A percentile compares a stretch with the other conserved stretches of the same genome.
phyloP scores from a whole-genome alignment of 2,797 vertebrate species.

The Schizopygopsis malacanthus region DNA sequence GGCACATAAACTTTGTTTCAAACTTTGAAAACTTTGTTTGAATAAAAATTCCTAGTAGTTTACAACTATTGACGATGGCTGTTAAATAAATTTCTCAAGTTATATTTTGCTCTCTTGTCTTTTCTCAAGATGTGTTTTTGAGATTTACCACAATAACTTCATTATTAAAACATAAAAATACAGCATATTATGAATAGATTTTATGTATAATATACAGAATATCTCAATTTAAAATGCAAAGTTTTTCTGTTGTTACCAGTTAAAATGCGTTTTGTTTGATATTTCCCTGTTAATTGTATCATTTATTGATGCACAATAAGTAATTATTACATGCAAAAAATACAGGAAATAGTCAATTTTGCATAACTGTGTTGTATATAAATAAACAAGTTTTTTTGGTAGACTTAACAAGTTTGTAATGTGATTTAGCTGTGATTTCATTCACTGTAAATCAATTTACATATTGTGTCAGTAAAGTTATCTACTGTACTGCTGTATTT shows the following conservation, averaged over 20 bases:
- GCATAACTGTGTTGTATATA: neutral
- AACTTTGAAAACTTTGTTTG: too few relatives aligned
- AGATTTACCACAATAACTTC: constrained; percentile 5
- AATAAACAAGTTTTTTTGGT: neutral
- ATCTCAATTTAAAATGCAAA: constrained; percentile 47
- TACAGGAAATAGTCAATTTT: constrained; percentile 23
- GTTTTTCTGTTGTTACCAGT: constrained; percentile 37
- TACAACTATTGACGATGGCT: neutral
- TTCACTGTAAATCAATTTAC: constrained; percentile 50
- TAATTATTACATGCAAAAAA: constrained; percentile 44
- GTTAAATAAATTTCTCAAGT: constrained; percentile 20
- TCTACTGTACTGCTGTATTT: constrained; percentile 39
- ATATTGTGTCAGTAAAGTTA: constrained; percentile 31
- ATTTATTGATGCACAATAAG: constrained; percentile 47
- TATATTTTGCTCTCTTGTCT: constrained; percentile 21
- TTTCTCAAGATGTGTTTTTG: constrained; percentile 44
- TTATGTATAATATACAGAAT: constrained; percentile 40
- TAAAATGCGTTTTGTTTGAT: constrained; percentile 12
- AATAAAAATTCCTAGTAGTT: too few relatives aligned
- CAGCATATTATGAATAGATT: constrained; percentile 14
- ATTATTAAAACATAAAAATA: constrained; percentile 7
- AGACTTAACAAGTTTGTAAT: constrained; percentile 17
- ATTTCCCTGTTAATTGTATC: constrained; percentile 46
- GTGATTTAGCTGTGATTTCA: constrained; percentile 34
- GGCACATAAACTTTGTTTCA: too few relatives aligned